Conservation (phyloP, 1,140 invertebrate genomes). For the Sycobia sp. region DNA sequence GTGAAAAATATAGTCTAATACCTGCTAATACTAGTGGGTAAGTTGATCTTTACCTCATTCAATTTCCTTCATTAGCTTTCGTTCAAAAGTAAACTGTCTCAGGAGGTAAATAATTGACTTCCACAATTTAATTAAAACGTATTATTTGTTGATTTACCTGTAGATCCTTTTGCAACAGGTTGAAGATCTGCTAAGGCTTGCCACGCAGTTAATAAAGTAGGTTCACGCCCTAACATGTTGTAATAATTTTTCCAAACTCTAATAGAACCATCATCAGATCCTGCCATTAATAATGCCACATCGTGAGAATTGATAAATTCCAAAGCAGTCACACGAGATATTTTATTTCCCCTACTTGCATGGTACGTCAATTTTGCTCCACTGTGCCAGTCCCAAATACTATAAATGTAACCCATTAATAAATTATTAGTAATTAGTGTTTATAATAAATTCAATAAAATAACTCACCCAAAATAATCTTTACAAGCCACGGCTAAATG, state of each 20-base stretch:
- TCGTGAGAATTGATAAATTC: slow-evolving; percentile 92
- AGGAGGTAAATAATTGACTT: background rate
- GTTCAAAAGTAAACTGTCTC: no score
- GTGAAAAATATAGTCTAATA: no score
- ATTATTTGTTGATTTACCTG: no score
- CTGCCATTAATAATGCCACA: slow-evolving; percentile 73
- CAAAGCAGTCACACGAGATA: slow-evolving; percentile 75
- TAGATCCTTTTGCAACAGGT: slow-evolving; percentile 48
- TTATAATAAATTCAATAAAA: no score
- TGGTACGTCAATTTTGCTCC: slow-evolving; percentile 67
- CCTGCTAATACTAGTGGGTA: no score
- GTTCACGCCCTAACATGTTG: slow-evolving; percentile 61
- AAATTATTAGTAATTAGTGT: no score
- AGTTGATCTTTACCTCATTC: no score
- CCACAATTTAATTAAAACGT: background rate
- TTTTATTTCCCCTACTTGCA: slow-evolving; percentile 52
- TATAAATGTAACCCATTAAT: no score
- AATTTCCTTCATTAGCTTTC: no score
- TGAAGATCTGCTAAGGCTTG: slow-evolving; percentile 77
- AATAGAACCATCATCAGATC: slow-evolving; percentile 79
- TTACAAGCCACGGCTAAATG: slow-evolving; percentile 85
- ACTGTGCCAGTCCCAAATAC: slow-evolving; percentile 76
- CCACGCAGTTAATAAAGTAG: slow-evolving; percentile 79
- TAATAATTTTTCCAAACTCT: slow-evolving; percentile 68
- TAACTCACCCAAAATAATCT: slow-evolving; percentile 77